Conservation (phyloP, 2,797 vertebrate species). For the Cirrhinus molitorella region DNA sequence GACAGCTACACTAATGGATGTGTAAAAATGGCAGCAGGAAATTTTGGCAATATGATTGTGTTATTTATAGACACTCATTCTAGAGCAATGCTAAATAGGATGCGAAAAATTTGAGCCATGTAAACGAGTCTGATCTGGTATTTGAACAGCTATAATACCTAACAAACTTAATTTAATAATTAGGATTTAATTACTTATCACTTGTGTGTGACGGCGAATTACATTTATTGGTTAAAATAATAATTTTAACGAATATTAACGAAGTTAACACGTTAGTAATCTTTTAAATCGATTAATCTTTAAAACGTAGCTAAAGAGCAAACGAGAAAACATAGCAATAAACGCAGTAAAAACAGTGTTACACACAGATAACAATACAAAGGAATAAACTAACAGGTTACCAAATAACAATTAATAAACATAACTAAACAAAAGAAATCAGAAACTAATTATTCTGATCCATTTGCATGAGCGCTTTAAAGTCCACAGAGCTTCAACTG, state of each 20-base stretch:
- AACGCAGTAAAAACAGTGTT: no score
- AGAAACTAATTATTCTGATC: background rate
- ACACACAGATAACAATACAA: background rate
- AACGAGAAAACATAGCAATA: no score
- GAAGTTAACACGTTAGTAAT: no score
- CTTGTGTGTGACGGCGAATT: background rate
- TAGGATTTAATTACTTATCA: background rate
- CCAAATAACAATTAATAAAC: background rate
- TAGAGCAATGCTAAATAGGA: constrained; percentile 17
- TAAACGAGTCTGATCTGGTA: constrained; percentile 26
- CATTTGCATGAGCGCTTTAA: background rate
- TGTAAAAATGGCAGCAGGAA: constrained; percentile 46
- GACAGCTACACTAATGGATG: constrained; percentile 67
- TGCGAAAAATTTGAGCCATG: background rate
- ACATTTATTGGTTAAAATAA: background rate
- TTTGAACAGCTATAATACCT: background rate
- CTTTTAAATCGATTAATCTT: no score
- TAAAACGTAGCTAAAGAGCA: no score
- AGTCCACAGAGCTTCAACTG: background rate
- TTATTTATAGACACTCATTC: constrained; percentile 14
- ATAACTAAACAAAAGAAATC: background rate
- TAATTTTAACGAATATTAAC: no score
- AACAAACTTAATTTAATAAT: constrained; percentile 2
- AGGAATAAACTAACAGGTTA: background rate
- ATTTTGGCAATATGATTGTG: constrained; percentile 9